Conservation (phyloP, 1,140 invertebrate species). For the Branchinecta lynchi region DNA sequence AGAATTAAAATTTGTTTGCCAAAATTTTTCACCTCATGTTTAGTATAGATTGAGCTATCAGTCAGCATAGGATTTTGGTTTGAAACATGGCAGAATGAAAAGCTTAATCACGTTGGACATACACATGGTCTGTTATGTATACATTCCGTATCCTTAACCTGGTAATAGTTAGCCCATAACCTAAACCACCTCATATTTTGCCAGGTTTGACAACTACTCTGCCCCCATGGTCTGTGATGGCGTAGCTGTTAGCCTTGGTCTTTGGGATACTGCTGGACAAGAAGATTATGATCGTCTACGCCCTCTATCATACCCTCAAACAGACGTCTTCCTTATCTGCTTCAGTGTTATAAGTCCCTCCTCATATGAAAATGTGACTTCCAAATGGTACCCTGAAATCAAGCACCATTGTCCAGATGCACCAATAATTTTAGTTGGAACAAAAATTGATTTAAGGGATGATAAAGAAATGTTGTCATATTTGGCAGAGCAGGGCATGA, state of each 20-base stretch:
- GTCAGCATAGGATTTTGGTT: too few species aligned
- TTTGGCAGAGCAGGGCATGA: slow-evolving; percentile 79
- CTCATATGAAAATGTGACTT: slow-evolving; percentile 96
- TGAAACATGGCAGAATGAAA: too few species aligned
- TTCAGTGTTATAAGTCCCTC: slow-evolving; percentile 95
- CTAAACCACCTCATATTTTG: slow-evolving; percentile 20
- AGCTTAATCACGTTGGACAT: too few species aligned
- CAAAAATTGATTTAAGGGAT: slow-evolving; percentile 89
- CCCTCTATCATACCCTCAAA: slow-evolving; percentile 81
- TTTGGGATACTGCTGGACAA: slow-evolving; percentile 93
- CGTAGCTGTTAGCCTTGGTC: slow-evolving; percentile 80
- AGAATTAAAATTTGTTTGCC: too few species aligned
- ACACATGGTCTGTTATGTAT: too few species aligned
- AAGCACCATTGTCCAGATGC: slow-evolving; percentile 96
- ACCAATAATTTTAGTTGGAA: slow-evolving; percentile 85
- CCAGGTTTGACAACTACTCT: slow-evolving; percentile 92
- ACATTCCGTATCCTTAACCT: too few species aligned
- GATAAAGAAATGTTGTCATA: slow-evolving; percentile 79
- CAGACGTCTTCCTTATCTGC: slow-evolving; percentile 97
- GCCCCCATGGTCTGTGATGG: slow-evolving; percentile 95
- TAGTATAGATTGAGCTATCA: too few species aligned
- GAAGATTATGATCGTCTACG: slow-evolving; percentile 93
- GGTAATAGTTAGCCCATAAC: too few species aligned
- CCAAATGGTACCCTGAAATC: slow-evolving; percentile 98
- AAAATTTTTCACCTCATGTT: too few species aligned